These are phyloP conservation scores for Dysmachus trigonus DNA, from an alignment of 2,888 invertebrate genomes.

Conservation along the genomic window DNA sequence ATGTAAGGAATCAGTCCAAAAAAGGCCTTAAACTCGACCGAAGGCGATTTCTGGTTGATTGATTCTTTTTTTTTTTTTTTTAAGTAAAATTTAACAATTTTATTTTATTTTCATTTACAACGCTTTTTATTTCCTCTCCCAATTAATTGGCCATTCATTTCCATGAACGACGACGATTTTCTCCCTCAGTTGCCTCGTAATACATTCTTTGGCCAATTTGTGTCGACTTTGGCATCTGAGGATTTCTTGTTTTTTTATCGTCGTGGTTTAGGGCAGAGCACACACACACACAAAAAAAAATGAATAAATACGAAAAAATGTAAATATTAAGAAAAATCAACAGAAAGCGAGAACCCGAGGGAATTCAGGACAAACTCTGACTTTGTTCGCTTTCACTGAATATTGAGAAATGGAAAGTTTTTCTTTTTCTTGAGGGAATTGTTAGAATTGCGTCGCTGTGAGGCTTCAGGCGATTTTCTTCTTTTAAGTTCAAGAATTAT, in stretches of 20 bases:
- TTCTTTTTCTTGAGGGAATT: neutral
- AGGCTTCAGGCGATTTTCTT: neutral
- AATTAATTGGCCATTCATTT: neutral
- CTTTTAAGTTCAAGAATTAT: neutral
- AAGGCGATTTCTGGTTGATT: neutral
- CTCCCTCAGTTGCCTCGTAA: neutral
- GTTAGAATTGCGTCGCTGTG: neutral
- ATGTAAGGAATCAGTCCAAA: neutral
- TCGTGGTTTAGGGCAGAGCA: neutral
- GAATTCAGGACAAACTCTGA: neutral
- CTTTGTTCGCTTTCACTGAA: neutral
- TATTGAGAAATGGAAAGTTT: constrained; percentile 2
- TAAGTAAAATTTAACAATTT: neutral
- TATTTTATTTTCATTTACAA: neutral
- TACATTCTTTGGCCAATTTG: constrained; percentile 15
- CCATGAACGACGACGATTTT: neutral
- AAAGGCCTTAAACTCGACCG: neutral
- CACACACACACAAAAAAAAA: neutral
- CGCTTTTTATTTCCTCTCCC: neutral
- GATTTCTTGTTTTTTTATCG: neutral
- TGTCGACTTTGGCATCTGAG: neutral
- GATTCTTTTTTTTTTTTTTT: neutral
- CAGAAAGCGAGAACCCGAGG: neutral
- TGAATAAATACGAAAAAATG: neutral
- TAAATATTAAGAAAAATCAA: neutral